Conservation (phyloP, 2,113 vertebrate species). For the Urocitellus parryii region DNA sequence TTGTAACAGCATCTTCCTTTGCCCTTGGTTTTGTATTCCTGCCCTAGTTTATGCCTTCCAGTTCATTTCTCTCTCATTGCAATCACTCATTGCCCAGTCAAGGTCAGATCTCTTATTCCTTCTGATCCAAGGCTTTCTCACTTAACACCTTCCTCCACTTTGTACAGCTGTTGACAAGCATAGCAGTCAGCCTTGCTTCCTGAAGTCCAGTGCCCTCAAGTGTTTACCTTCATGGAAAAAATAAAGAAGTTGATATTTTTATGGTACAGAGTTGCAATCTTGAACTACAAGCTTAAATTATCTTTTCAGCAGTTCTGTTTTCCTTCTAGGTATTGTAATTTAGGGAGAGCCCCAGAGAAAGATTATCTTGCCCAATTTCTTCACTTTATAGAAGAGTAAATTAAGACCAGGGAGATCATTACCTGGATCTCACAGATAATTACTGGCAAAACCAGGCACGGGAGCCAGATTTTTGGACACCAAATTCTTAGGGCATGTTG, state of each 20-base stretch:
- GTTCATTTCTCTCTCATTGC: slow-evolving; percentile 51
- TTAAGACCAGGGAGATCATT: background rate
- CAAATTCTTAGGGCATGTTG: slow-evolving; percentile 37
- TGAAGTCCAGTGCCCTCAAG: slow-evolving; percentile 57
- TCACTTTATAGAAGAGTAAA: slow-evolving; percentile 61
- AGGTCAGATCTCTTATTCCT: slow-evolving; percentile 61
- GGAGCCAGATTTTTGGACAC: slow-evolving; percentile 17
- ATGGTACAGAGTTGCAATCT: slow-evolving; percentile 42
- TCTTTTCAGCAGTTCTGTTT: slow-evolving; percentile 66
- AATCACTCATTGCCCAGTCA: slow-evolving; percentile 64
- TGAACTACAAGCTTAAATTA: slow-evolving; percentile 58
- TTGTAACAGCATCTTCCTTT: slow-evolving; percentile 67
- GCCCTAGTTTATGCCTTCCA: slow-evolving; percentile 60
- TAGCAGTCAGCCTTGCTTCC: slow-evolving; percentile 48
- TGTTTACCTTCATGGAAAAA: slow-evolving; percentile 68
- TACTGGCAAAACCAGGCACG: background rate
- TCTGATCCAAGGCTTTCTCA: slow-evolving; percentile 33
- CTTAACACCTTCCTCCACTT: background rate
- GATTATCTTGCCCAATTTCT: slow-evolving; percentile 53
- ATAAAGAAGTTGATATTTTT: slow-evolving; percentile 54
- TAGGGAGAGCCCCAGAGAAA: slow-evolving; percentile 22
- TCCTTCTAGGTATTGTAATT: slow-evolving; percentile 62
- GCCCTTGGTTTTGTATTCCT: slow-evolving; percentile 68
- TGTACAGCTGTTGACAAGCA: background rate
- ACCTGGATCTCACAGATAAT: background rate